These are phyloP conservation scores for Seriola rivoliana DNA, from an alignment of 2,113 vertebrate genomes.

Conservation along the genomic window DNA sequence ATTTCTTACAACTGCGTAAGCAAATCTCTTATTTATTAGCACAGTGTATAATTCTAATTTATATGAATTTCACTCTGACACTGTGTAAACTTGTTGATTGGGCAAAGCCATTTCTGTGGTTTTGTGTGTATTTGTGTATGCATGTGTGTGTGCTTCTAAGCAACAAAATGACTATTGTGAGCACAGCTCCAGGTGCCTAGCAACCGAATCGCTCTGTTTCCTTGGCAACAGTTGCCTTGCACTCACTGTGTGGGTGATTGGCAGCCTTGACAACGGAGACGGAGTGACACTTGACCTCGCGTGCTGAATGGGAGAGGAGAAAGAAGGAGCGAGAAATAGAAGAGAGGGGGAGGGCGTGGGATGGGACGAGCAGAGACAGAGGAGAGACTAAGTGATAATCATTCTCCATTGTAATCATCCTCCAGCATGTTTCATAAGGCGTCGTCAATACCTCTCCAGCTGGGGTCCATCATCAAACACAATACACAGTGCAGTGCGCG, in stretches of 20 bases:
- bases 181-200: constrained; percentile 86
- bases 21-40: constrained; percentile 62
- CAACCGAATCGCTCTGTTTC: constrained; percentile 85
- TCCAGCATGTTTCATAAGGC: constrained; percentile 79
- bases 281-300: constrained; percentile 84
- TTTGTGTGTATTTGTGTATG: constrained; percentile 64
- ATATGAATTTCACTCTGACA: constrained; percentile 51
- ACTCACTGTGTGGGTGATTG: constrained; percentile 86
- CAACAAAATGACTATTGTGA: constrained; percentile 85
- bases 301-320: constrained; percentile 79
- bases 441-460: constrained; percentile 80
- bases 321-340: constrained; percentile 68
- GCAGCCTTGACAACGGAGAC: constrained; percentile 85
- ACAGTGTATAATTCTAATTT: constrained; percentile 57
- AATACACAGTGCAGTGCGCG: constrained; percentile 63
- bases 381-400: constrained; percentile 80
- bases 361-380: constrained; percentile 65
- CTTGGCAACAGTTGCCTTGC: constrained; percentile 86
- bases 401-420: constrained; percentile 82
- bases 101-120: constrained; percentile 57
- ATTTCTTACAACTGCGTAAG: constrained; percentile 66
- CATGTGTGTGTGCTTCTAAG: constrained; percentile 72
- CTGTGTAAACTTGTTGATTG: constrained; percentile 75
- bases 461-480: constrained; percentile 79
- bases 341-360: constrained; percentile 61